phyloP scores from a whole-genome alignment of 2,113 vertebrate genomes.

The Cyprinodon variegatus region DNA sequence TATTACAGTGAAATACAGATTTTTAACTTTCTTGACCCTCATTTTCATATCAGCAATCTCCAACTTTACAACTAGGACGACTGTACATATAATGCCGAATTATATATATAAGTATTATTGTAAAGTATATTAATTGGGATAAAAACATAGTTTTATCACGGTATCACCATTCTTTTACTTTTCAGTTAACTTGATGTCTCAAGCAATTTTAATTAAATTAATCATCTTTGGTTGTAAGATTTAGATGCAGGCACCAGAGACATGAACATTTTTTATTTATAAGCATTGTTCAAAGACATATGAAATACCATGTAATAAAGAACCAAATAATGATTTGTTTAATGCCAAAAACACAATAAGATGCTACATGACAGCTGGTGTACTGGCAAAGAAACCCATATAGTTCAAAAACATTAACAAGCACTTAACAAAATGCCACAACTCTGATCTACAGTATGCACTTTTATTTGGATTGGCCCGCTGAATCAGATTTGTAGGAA shows the following conservation, averaged over 20 bases:
- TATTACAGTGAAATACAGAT: slow-evolving; percentile 72
- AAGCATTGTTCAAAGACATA: neutral
- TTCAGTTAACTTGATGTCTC: neutral
- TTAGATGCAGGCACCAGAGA: neutral
- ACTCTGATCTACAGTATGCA: slow-evolving; percentile 23
- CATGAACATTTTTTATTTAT: neutral
- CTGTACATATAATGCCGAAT: too few species aligned
- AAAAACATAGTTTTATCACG: neutral
- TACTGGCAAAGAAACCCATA: neutral
- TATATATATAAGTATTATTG: neutral
- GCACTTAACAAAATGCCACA: slow-evolving; percentile 52
- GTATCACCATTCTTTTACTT: neutral
- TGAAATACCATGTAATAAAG: neutral
- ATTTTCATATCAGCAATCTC: slow-evolving; percentile 7
- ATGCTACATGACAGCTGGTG: neutral
- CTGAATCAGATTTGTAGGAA: slow-evolving; percentile 69
- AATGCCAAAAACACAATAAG: neutral
- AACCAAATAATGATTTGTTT: neutral
- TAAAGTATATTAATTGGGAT: neutral
- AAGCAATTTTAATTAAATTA: neutral
- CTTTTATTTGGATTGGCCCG: slow-evolving; percentile 60
- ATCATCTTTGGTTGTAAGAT: neutral
- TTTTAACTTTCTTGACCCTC: slow-evolving; percentile 55
- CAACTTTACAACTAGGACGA: neutral
- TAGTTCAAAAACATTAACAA: slow-evolving; percentile 16